These are phyloP conservation scores for Coremacera marginata DNA, from an alignment of 2,888 invertebrate species.

Conservation along the genomic window DNA sequence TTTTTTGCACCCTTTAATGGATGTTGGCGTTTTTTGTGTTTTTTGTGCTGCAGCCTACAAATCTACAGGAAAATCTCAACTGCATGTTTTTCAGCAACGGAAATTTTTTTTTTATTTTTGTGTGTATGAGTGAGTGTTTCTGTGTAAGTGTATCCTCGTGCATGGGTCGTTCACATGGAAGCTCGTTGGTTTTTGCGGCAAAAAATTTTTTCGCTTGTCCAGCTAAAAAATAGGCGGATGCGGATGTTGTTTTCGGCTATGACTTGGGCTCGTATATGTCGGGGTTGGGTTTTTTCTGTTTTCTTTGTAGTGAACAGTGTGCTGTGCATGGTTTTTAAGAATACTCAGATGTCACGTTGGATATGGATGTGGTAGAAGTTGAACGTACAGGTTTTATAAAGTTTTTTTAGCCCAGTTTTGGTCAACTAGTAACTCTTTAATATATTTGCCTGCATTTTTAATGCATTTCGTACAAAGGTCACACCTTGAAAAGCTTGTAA, in stretches of 20 bases:
- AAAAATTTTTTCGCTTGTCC: constrained; percentile 32
- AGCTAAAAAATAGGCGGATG: constrained; percentile 31
- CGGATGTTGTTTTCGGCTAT: constrained; percentile 25
- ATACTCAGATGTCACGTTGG: not conserved
- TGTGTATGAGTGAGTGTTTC: not conserved
- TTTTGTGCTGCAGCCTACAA: not conserved
- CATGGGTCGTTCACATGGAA: constrained; percentile 30
- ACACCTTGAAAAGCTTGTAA: not conserved
- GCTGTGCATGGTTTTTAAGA: not conserved
- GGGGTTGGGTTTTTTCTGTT: not conserved
- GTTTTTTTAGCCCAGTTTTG: not conserved
- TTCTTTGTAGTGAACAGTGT: not conserved
- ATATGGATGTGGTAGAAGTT: not conserved
- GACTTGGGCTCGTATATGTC: not conserved
- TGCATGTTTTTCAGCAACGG: not conserved
- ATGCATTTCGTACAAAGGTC: not conserved
- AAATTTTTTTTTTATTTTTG: not conserved
- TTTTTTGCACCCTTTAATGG: not conserved
- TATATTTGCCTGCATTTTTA: no score
- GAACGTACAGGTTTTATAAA: not conserved
- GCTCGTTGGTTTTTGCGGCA: constrained; percentile 28
- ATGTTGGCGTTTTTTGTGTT: not conserved
- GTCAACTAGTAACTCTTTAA: no score
- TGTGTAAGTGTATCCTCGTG: not conserved
- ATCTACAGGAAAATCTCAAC: constrained; percentile 13